phyloP scores from a whole-genome alignment of 2,113 vertebrate genomes.

The Eptesicus fuscus region DNA sequence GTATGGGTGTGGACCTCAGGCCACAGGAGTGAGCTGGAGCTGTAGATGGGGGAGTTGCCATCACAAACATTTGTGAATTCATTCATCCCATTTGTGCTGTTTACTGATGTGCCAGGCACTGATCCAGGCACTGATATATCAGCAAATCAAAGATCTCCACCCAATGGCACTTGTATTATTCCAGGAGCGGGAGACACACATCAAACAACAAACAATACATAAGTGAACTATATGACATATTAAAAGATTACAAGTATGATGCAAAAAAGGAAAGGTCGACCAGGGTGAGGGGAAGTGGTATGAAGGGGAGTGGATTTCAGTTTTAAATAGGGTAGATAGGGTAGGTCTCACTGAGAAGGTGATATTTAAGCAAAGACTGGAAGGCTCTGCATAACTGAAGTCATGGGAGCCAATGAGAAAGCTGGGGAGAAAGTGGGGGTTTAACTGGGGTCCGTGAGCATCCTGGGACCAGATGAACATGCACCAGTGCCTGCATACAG shows the following conservation, averaged over 20 bases:
- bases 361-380: background rate
- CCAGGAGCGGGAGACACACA: background rate
- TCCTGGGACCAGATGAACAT: background rate
- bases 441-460: fast-evolving
- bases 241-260: background rate
- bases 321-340: background rate
- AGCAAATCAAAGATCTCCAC: background rate
- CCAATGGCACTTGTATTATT: background rate
- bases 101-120: background rate
- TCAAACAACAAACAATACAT: background rate
- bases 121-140: background rate
- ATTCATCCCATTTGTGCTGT: background rate
- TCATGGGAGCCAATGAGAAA: background rate
- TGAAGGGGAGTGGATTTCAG: background rate
- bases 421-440: background rate
- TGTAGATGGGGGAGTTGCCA: background rate
- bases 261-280: background rate
- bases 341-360: background rate
- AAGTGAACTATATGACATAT: background rate
- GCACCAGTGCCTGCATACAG: fast-evolving
- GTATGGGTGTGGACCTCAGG: background rate
- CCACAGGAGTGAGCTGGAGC: background rate
- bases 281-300: background rate
- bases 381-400: background rate
- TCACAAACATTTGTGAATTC: background rate